Base-by-base conservation (phyloP, 2,888 invertebrate genomes). In the Luperina testacea region DNA sequence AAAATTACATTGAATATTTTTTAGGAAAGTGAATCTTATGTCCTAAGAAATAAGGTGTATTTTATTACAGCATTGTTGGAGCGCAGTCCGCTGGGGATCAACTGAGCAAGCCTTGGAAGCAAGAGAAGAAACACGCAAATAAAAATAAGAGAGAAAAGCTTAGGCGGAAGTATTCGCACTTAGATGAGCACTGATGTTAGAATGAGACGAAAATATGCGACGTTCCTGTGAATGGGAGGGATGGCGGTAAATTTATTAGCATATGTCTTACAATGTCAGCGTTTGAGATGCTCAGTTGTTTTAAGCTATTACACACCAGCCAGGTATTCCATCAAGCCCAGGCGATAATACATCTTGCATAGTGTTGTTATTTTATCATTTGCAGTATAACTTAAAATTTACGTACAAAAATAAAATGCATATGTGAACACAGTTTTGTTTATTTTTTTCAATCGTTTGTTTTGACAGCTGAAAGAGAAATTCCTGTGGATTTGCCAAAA, bases 81-180 rank as follows among this genome's bases (percentile, higher is more conserved):
- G 92, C 90, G 9, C 94, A 94, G 79, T 87, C 91, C 27, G 90
- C 88, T 2, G 91, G 84, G 57, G 85, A 83, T 7, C 92, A 90
- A 57, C 84, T 93, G 9, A 97, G 96, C 45, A 98, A 98, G 91
- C 98, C 98, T 2, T 98, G 98, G 98, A 99, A 99, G 93, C 97
- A 97, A 83, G 97, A 98, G 92, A 98, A 98, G 94, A 98, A 98
- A 94, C 98, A 99, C 93, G 97, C 98, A 57, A 99, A 99, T 93
- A 98, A 98, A 92, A 98, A 99, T 88, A 99, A 99, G 93, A 98
- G 98, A 81, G 99, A 99, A 93, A 99, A 99, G 94, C 95, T 99
- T n/a, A 97, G 99, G 90, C 97, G 98, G 92, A 97, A 98, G 59
- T 99, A 98, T 94, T 97, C 97, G 64, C 98, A 99, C 96, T 97